Evolutionary conservation across 2,888 invertebrate genomes (phyloP).

Genomic region (Marronus borbonicus): DNA sequence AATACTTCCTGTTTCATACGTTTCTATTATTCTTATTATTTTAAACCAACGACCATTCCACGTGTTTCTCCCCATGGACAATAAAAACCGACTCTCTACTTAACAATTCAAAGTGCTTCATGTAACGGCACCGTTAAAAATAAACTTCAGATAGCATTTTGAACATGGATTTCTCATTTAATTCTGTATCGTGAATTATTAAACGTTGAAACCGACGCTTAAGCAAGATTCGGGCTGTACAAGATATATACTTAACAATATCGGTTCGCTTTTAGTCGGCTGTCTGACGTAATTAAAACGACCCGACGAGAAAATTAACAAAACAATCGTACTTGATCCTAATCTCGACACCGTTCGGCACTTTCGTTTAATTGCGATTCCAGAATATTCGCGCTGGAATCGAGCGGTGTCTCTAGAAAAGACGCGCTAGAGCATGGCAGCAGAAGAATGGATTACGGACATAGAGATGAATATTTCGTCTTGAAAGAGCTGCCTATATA

Average conservation of each 20-base stretch:
- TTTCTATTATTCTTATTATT: too few relatives aligned
- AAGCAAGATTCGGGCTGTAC: not conserved
- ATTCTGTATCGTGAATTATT: too few relatives aligned
- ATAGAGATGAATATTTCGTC: too few relatives aligned
- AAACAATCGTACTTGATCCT: slow-evolving; percentile 35
- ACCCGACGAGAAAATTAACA: slow-evolving; percentile 38
- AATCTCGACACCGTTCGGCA: slow-evolving; percentile 42
- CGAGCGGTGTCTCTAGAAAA: not conserved
- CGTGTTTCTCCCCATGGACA: too few relatives aligned
- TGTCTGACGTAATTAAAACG: slow-evolving; percentile 24
- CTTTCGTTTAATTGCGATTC: slow-evolving; percentile 38
- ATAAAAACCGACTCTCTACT: too few relatives aligned
- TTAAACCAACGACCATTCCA: too few relatives aligned
- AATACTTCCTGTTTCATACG: too few relatives aligned
- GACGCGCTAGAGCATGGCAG: not conserved
- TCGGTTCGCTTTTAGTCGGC: slow-evolving; percentile 3
- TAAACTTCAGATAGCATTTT: too few relatives aligned
- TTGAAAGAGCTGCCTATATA: too few relatives aligned
- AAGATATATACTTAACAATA: not conserved
- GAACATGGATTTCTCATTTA: too few relatives aligned
- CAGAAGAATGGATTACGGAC: slow-evolving; percentile 8
- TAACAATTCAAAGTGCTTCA: too few relatives aligned
- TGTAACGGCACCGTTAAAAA: too few relatives aligned
- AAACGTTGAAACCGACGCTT: not conserved
- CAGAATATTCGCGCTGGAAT: slow-evolving; percentile 5